Percentiles rank a stretch among this genome's conserved stretches.
These are phyloP conservation scores for Takifugu bimaculatus DNA, from an alignment of 2,113 vertebrate species.

Conservation along the genomic window DNA sequence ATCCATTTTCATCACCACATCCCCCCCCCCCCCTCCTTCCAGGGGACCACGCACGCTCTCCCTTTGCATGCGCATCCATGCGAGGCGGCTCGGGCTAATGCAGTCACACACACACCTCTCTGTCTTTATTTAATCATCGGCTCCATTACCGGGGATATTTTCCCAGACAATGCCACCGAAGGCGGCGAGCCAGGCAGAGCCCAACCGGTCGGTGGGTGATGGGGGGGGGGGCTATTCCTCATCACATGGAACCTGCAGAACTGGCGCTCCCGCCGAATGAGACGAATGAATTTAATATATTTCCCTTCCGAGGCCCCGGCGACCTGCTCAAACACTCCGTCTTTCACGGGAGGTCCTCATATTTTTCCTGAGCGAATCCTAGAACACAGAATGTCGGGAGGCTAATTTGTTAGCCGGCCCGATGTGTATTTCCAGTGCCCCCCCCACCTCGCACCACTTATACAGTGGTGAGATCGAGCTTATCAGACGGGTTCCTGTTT, in stretches of 20 bases:
- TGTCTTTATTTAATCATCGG: constrained; percentile 67
- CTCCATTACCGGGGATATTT: constrained; percentile 66
- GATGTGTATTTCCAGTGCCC: constrained; percentile 27
- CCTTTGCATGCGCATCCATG: constrained; percentile 23
- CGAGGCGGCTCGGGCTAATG: constrained; percentile 17
- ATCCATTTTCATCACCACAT: neutral
- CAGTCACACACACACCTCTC: constrained; percentile 23
- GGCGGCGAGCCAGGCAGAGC: constrained; percentile 46
- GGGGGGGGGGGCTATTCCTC: constrained; percentile 58
- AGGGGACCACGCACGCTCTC: constrained; percentile 6
- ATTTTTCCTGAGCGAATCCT: constrained; percentile 1
- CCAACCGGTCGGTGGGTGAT: constrained; percentile 15
- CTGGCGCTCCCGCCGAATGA: constrained; percentile 61
- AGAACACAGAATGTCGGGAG: constrained; percentile 44
- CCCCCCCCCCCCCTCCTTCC: neutral
- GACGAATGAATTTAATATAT: constrained; percentile 72
- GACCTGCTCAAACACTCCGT: constrained; percentile 63
- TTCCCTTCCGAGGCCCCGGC: constrained; percentile 66
- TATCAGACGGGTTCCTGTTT: constrained; percentile 34
- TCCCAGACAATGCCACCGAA: constrained; percentile 62
- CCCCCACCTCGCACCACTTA: constrained; percentile 19
- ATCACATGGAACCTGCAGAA: constrained; percentile 55
- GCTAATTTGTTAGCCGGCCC: constrained; percentile 59
- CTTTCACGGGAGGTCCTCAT: constrained; percentile 45
- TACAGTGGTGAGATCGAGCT: constrained; percentile 37